Conservation (phyloP, 2,888 invertebrate species). For the Drosophila austrosaltans region DNA sequence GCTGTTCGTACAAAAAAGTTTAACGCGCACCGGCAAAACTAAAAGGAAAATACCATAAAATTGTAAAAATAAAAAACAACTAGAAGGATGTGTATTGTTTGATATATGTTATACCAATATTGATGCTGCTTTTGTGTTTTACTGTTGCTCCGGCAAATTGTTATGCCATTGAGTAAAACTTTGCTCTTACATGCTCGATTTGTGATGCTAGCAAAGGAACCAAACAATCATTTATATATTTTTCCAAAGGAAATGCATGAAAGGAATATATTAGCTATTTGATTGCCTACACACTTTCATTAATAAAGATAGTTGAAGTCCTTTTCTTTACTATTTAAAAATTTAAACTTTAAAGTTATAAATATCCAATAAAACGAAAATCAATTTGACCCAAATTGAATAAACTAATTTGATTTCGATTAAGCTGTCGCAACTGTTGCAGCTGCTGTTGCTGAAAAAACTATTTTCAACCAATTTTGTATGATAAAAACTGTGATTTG, state of each 20-base stretch:
- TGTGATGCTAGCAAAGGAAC: constrained; percentile 32
- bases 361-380: not conserved
- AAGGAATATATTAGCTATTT: constrained; percentile 3
- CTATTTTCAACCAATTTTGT: constrained; percentile 56
- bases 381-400: not conserved
- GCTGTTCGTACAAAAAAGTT: constrained; percentile 34
- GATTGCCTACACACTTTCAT: no score
- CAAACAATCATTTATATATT: constrained; percentile 29
- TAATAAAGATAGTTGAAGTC: no score
- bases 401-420: constrained; percentile 1
- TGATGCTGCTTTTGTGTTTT: constrained; percentile 40
- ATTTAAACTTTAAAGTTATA: no score
- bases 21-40: constrained; percentile 31
- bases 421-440: constrained; percentile 15
- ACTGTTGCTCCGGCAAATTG: constrained; percentile 37
- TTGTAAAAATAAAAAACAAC: constrained; percentile 27
- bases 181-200: constrained; percentile 37
- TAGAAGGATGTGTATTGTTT: constrained; percentile 14
- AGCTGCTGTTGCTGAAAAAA: constrained; percentile 13
- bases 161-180: constrained; percentile 42
- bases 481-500: constrained; percentile 56
- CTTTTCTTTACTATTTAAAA: no score
- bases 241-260: constrained; percentile 2
- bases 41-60: constrained; percentile 18
- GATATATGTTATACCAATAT: constrained; percentile 34